These are phyloP conservation scores for Sarotherodon lohbergeri DNA, from an alignment of 2,113 vertebrate genomes.

Conservation along the genomic window DNA sequence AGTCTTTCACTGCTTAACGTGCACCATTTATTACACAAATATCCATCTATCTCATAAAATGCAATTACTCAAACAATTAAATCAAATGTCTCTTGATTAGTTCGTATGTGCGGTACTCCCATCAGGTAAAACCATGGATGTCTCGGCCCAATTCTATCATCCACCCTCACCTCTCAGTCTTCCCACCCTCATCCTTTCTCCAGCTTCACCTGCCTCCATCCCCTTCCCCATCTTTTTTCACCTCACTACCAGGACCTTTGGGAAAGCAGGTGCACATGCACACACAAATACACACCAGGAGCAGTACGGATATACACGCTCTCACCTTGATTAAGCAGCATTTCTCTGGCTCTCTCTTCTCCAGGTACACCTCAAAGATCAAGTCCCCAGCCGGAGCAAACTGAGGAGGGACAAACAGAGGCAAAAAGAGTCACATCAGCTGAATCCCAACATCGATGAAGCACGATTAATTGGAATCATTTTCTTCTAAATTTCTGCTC, in stretches of 20 bases:
- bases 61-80: constrained; percentile 71
- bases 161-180: constrained; percentile 3
- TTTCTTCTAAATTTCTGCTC: constrained; percentile 12
- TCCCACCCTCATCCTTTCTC: not conserved
- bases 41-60: constrained; percentile 30
- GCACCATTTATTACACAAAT: not conserved
- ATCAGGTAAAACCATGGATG: constrained; percentile 53
- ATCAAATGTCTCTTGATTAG: constrained; percentile 67
- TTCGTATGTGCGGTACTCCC: constrained; percentile 53
- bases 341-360: constrained; percentile 84
- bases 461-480: constrained; percentile 25
- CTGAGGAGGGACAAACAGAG: constrained; percentile 52
- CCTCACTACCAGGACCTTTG: not conserved
- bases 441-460: constrained; percentile 4
- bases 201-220: not conserved
- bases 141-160: constrained; percentile 51
- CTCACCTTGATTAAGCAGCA: constrained; percentile 89
- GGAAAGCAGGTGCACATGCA: not conserved
- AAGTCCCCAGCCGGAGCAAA: constrained; percentile 92
- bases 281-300: not conserved
- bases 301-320: not conserved
- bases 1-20: not conserved
- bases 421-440: not conserved
- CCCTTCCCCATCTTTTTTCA: not conserved
- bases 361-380: constrained; percentile 93